These are phyloP conservation scores for Protophormia terraenovae DNA, from an alignment of 2,888 invertebrate species.

Conservation along the genomic window DNA sequence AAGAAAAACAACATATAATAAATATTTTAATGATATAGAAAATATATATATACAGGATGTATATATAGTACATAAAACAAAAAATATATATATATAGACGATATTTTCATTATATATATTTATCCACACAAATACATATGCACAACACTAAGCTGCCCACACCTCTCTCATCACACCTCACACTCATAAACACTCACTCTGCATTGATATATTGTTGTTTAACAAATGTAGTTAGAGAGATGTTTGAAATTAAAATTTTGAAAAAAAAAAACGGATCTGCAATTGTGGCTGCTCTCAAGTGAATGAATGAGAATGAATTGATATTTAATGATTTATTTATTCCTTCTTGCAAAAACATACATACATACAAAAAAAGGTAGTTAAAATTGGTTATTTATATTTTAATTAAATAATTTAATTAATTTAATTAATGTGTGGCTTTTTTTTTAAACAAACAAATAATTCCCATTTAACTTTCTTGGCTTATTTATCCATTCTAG, in stretches of 20 bases:
- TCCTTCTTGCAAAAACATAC: background rate
- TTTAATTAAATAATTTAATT: background rate
- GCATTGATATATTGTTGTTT: conserved; percentile 48
- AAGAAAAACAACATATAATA: background rate
- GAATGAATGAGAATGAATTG: conserved; percentile 24
- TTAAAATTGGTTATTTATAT: conserved; percentile 45
- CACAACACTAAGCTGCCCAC: background rate
- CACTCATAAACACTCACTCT: conserved; percentile 15
- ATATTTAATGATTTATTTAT: background rate
- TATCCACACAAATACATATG: background rate
- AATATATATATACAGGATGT: conserved; percentile 17
- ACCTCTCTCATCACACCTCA: background rate
- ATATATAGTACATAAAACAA: too few species aligned
- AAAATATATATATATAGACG: background rate
- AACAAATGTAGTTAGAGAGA: conserved; percentile 39
- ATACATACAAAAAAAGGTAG: conserved; percentile 54
- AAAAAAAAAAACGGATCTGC: background rate
- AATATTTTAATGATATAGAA: background rate
- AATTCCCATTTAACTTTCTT: conserved; percentile 37
- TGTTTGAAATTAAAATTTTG: background rate
- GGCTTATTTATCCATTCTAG: conserved; percentile 22
- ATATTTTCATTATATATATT: background rate
- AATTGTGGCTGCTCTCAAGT: conserved; percentile 34
- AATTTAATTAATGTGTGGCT: conserved; percentile 35
- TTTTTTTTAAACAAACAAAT: conserved; percentile 10